Percentiles rank a stretch among this genome's conserved stretches.
phyloP scores from a whole-genome alignment of 2,113 vertebrate species.

The Spilogale gracilis region DNA sequence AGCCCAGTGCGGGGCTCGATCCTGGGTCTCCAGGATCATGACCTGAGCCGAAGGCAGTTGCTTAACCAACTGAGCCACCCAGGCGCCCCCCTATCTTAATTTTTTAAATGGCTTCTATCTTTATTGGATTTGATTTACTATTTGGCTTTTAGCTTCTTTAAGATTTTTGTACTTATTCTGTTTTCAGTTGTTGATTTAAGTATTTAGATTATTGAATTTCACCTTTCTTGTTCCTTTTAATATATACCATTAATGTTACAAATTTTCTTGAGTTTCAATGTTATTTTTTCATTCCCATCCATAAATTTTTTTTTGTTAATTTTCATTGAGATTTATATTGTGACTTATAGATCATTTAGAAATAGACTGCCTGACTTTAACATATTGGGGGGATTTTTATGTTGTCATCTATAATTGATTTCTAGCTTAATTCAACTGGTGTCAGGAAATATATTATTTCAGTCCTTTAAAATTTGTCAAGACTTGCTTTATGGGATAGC shows the following conservation, averaged over 20 bases:
- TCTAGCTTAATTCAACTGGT: not conserved
- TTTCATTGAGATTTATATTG: slow-evolving; percentile 16
- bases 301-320: not conserved
- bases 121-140: not conserved
- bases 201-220: not conserved
- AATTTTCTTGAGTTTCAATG: not conserved
- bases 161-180: not conserved
- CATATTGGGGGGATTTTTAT: not conserved
- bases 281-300: not conserved
- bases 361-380: not conserved
- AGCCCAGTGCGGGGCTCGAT: no score
- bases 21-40: no score
- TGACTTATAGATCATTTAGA: not conserved
- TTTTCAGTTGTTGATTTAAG: not conserved
- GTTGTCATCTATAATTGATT: not conserved
- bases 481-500: not conserved
- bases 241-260: not conserved
- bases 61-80: no score
- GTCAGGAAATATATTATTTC: slow-evolving; percentile 14
- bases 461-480: not conserved
- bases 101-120: not conserved
- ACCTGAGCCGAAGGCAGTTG: no score
- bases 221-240: not conserved
- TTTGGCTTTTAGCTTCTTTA: not conserved
- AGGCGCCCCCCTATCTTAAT: not conserved